Base-by-base conservation (phyloP, 2,113 vertebrate species). In the Pituophis catenifer region DNA sequence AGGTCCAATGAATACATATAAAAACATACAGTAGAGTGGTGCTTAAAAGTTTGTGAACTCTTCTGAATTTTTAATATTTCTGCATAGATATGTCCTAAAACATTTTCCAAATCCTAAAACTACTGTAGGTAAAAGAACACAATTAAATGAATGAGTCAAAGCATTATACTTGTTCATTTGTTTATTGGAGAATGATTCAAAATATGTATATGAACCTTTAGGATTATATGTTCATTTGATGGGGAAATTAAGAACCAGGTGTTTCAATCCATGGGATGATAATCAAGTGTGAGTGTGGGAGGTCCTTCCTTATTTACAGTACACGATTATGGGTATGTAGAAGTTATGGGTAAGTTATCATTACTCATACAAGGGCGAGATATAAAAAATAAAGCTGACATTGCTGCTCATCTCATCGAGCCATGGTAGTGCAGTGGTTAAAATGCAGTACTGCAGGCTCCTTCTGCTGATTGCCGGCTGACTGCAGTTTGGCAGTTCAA, bases 21-120 rank as follows among this genome's bases (percentile, higher is more conserved):
- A 92, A 94, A 98, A 98, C 95, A 97, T 95, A 95, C 97, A 97
- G 97, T 97, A 95, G 96, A 97, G 88, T 97, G 96, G 95, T 97
- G 95, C 92, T 95, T 96, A 96, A 97, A 95, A 96, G 17, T 81
- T 81, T 81, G 75, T 81, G 75, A 81, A 81, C 8, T 21, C 75
- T 81, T 21, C 33, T 81, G 75, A 81, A 81, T 44, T 81, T 38
- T 81, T 38, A 81, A 8, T 81, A 81, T 81, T 44, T 81, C 17
- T 81, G 75, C 17, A 44, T 9, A 21, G 1, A 38, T 44, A 44
- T 38, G 17, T 44, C 33, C 33, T 81, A 81, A 81, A 44, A 81
- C 75, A 81, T 81, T 21, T 81, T 81, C 75, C 8, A 81, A 21
- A 17, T 19, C 75, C 33, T 81, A 21, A 81, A 44, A 81, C 33